Base-by-base conservation (phyloP, 1,140 invertebrate genomes). In the Dinothrombium tinctorium region DNA sequence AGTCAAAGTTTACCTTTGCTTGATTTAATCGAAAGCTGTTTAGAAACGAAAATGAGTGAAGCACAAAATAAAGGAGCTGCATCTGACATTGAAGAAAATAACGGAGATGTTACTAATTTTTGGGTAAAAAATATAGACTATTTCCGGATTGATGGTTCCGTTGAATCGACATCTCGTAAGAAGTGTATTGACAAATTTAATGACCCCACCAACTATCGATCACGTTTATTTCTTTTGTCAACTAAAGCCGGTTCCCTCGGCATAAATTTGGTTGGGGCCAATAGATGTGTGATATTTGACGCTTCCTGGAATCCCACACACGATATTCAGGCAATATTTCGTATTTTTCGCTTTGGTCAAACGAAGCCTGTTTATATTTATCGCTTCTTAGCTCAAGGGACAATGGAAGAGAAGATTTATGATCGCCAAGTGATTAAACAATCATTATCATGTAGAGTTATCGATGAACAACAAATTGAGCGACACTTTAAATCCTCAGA, bases 271-370 rank as follows among this genome's bases (percentile, higher is more conserved):
- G 54, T 69, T 21, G 90, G 89, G 20, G 92, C 92, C 0, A 96
- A 94, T 63, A 63, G 92, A 35, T 90, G 96, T 1, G 77, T 98
- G 19, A 86, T 99, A 23, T 79, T 96, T 53, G 92, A 99, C 63
- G 90, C 89, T 26, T 92, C 84, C 4, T 98, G 90, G 89, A 98
- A 99, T 63, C 92, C 92, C n/a, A 95, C 89, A 53, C 89, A 96
- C 56, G 90, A 98, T 56, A 90, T 87, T 2, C 90, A 98, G 48
- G 89, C 90, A 36, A 86, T 98, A 1, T 98, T 90, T 58, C 63
- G 92, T 51, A 84, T 98, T 24, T 98, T 95, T 57, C 69, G 86
- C 56, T 95, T 92, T 58, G 89, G 90, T 0, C 90, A 98, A 58
- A 68, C 70, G 46, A 95, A 92, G 55, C 76, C 74, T 1, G 90